A percentile compares a stretch with the other conserved stretches of the same genome.
Conservation (phyloP, 35 echinoderm and acorn worm species). For the Heliocidaris tuberculata region DNA sequence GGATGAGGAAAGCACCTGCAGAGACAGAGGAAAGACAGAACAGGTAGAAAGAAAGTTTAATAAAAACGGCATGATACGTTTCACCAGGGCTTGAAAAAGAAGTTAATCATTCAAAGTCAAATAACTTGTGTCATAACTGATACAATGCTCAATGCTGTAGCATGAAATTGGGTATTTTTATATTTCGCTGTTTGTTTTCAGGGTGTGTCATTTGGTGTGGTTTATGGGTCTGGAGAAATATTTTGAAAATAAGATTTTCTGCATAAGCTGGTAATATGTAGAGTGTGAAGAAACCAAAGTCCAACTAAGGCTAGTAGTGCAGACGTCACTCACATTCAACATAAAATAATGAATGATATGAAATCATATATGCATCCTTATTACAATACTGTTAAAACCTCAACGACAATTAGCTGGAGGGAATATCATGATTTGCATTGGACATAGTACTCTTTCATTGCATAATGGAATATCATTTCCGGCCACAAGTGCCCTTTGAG, state of each 20-base stretch:
- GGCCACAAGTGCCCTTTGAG: background rate
- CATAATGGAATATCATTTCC: background rate
- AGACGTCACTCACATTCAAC: too few species aligned
- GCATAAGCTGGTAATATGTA: too few species aligned
- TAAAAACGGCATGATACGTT: background rate
- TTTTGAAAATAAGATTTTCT: too few species aligned
- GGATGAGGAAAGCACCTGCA: conserved; percentile 90
- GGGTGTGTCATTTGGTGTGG: background rate
- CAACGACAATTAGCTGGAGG: too few species aligned
- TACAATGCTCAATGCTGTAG: background rate
- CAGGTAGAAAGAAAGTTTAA: background rate
- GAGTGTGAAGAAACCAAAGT: too few species aligned
- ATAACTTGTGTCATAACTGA: background rate
- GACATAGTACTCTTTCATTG: background rate
- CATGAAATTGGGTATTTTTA: background rate
- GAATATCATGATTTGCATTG: too few species aligned
- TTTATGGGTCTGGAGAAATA: too few species aligned
- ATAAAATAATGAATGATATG: too few species aligned
- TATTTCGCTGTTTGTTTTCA: background rate
- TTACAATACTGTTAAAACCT: too few species aligned
- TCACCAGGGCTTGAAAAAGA: background rate
- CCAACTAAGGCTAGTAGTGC: too few species aligned
- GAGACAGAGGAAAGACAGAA: conserved; percentile 17
- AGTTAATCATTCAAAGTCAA: background rate
- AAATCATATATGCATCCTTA: too few species aligned